A percentile compares a stretch with the other conserved stretches of the same genome.
These are phyloP conservation scores for Temnothorax curvispinosus DNA, from an alignment of 1,140 invertebrate genomes.

Conservation along the genomic window DNA sequence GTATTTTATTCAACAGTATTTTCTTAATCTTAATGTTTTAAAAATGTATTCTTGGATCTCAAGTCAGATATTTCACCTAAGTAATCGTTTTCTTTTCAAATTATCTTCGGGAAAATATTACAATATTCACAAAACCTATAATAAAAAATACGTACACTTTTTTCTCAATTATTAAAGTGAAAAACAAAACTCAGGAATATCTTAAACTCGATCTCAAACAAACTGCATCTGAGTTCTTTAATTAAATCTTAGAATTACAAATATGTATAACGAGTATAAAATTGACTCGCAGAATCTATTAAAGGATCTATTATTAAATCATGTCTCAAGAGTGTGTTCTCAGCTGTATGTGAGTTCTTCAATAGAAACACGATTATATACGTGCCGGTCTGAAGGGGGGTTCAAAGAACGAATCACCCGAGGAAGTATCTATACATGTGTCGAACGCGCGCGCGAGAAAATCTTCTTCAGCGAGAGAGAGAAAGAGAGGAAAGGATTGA, in stretches of 20 bases:
- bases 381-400: background rate
- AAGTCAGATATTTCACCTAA: background rate
- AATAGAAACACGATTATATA: constrained; percentile 17
- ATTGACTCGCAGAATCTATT: background rate
- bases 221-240: background rate
- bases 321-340: background rate
- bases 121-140: too few relatives aligned
- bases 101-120: background rate
- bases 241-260: background rate
- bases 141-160: background rate
- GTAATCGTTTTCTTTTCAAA: background rate
- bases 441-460: constrained; percentile 16
- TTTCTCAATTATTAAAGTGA: background rate
- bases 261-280: background rate
- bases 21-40: too few relatives aligned
- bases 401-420: constrained; percentile 38
- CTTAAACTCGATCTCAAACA: background rate
- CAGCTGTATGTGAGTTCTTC: background rate
- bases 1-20: too few relatives aligned
- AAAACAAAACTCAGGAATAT: background rate
- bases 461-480: constrained; percentile 1
- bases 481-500: constrained; percentile 19
- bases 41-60: background rate
- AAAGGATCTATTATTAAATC: background rate
- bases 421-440: constrained; percentile 26